Conservation (phyloP, 2,113 vertebrate species). For the Illadopsis cleaveri region DNA sequence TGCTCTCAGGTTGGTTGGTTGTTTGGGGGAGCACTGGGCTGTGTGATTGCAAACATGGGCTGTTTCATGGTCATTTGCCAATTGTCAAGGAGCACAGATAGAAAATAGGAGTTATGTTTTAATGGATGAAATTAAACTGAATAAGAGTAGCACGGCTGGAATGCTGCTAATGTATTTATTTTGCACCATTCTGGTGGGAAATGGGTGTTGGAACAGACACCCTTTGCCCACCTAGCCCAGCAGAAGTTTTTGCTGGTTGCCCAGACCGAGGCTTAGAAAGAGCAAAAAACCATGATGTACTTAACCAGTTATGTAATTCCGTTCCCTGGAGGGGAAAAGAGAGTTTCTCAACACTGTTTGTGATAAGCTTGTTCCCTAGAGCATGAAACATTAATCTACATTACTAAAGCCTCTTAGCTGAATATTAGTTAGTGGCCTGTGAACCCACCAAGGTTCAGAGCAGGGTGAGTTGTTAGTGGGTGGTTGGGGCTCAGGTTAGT, state of each 20-base stretch:
- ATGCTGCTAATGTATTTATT: not conserved
- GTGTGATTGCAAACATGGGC: not conserved
- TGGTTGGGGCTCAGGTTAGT: not conserved
- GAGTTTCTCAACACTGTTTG: slow-evolving; percentile 5
- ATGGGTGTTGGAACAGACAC: not conserved
- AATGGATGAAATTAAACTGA: not conserved
- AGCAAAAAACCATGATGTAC: not conserved
- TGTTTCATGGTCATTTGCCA: not conserved
- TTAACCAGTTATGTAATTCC: slow-evolving; percentile 21
- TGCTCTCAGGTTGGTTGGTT: not conserved
- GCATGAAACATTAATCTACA: slow-evolving; percentile 58
- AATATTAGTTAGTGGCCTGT: not conserved
- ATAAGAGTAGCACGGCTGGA: not conserved
- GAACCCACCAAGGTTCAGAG: not conserved
- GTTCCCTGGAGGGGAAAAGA: not conserved
- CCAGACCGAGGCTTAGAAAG: not conserved
- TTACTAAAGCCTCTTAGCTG: slow-evolving; percentile 60
- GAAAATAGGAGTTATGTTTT: not conserved
- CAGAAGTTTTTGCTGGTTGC: not conserved
- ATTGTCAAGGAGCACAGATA: not conserved
- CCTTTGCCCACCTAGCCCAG: not conserved
- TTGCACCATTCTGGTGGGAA: not conserved
- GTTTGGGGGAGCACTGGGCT: not conserved
- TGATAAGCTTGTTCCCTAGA: slow-evolving; percentile 61
- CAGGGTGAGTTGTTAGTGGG: not conserved